Conservation (phyloP, 2,113 vertebrate species). For the Sinosuthora webbiana region DNA sequence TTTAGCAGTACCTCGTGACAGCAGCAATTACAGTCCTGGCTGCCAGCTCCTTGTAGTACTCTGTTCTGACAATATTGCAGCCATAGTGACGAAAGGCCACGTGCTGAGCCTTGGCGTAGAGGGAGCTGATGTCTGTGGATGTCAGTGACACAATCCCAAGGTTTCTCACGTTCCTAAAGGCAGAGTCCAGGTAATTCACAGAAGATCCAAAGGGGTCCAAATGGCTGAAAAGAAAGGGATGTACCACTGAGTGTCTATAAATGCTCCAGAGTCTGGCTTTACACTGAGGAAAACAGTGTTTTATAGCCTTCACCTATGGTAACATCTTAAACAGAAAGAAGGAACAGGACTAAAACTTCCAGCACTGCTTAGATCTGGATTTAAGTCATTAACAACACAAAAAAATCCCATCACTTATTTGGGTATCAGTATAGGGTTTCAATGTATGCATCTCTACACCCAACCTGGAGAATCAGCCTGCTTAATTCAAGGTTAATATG, state of each 20-base stretch:
- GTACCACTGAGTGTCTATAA: background rate
- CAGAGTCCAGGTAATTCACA: slow-evolving; percentile 94
- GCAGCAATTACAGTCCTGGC: slow-evolving; percentile 87
- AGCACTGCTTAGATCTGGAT: background rate
- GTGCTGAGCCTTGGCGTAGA: slow-evolving; percentile 91
- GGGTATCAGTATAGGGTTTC: background rate
- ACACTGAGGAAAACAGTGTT: background rate
- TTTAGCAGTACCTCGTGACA: slow-evolving; percentile 82
- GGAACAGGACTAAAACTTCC: background rate
- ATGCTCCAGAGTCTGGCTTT: background rate
- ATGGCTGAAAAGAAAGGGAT: slow-evolving; percentile 77
- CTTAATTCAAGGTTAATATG: background rate
- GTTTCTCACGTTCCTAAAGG: slow-evolving; percentile 92
- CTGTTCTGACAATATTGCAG: slow-evolving; percentile 90
- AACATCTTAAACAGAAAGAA: background rate
- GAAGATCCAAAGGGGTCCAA: slow-evolving; percentile 92
- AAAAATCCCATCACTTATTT: background rate
- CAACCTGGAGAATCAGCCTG: background rate
- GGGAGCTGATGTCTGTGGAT: slow-evolving; percentile 90
- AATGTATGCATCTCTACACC: background rate
- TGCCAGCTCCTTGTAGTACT: slow-evolving; percentile 94
- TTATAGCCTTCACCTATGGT: background rate
- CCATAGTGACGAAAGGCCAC: slow-evolving; percentile 91
- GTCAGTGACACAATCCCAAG: slow-evolving; percentile 93
- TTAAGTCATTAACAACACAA: background rate